Evolutionary conservation across 1,140 invertebrate genomes (phyloP), one percentile per base, ranked within the genome.

Genomic region (Spodoptera frugiperda): DNA sequence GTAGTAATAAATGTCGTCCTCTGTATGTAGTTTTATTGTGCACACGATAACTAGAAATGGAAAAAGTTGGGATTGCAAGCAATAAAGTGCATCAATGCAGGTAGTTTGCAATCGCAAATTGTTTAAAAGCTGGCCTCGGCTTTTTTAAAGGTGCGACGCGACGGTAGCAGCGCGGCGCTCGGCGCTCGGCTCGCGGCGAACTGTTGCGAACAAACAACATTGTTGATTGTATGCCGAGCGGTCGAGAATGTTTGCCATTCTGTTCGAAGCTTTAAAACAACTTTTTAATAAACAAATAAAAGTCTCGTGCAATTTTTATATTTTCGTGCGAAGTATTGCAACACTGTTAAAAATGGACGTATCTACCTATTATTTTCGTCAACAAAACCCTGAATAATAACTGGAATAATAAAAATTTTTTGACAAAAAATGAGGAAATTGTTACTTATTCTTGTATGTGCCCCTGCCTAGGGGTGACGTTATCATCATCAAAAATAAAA

Each of bases 41-140:
- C 44, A 46, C 8, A 46, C 39, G 44, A 73, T 73, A 73, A 73
- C 71, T 73, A 59, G 19, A 61, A 73, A 73, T 73, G 71, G 71
- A 73, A 61, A 73, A 73, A 73, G 71, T 73, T 73, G 71, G 17
- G 19, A 73, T 73, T 73, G 71, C 71, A 39, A 9, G 44, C 71
- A 57, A 59, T 73, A 73, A 73, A 73, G 71, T 73, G 71, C 71
- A 73, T 48, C 39, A 59, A n/a, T 59, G 39, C 70, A 55, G 39
- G 55, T 61, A 21, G 53, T 25, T 57, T n/a, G 53, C 21, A n/a
- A 33, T 19, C 9, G 55, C 15, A 9, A 73, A 73, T 21, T 19
- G 44, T 33, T 73, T 73, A 61, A 73, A 48, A 39, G 25, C 33
- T 14, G 8, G 12, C 25, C n/a, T 48, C 30, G 39, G 30, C 61